Evolutionary conservation across 1,140 invertebrate genomes (phyloP).

Genomic region (Macrobrachium rosenbergii): DNA sequence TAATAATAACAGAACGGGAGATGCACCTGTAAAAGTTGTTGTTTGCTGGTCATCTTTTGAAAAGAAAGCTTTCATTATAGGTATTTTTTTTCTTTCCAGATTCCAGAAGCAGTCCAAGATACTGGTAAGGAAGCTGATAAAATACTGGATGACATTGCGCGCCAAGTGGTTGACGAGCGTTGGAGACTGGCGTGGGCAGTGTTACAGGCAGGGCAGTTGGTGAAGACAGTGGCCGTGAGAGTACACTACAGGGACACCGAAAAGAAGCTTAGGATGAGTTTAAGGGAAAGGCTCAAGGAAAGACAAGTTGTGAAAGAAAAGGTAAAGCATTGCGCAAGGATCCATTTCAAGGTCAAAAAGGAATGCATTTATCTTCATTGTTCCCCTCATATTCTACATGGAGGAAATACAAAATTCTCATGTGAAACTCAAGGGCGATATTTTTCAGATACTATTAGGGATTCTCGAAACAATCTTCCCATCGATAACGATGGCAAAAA

Average conservation of each 20-base stretch:
- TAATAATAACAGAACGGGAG: neutral
- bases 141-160: neutral
- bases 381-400: too few species aligned
- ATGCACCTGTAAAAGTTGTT: too few species aligned
- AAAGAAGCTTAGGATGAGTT: conserved; percentile 25
- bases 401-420: neutral
- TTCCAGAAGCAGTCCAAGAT: conserved; percentile 33
- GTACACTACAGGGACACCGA: conserved; percentile 39
- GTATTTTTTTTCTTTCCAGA: neutral
- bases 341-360: neutral
- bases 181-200: conserved; percentile 52
- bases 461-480: too few species aligned
- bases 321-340: neutral
- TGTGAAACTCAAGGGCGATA: neutral
- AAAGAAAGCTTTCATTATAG: neutral
- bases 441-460: too few species aligned
- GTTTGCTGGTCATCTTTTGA: too few species aligned
- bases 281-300: conserved; percentile 38
- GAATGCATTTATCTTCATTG: neutral
- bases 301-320: conserved; percentile 37
- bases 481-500: too few species aligned
- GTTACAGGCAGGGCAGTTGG: conserved; percentile 42
- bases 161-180: conserved; percentile 22
- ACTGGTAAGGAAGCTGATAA: conserved; percentile 12
- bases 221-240: conserved; percentile 29